Conservation (phyloP, 2,797 vertebrate genomes). For the Alca torda region DNA sequence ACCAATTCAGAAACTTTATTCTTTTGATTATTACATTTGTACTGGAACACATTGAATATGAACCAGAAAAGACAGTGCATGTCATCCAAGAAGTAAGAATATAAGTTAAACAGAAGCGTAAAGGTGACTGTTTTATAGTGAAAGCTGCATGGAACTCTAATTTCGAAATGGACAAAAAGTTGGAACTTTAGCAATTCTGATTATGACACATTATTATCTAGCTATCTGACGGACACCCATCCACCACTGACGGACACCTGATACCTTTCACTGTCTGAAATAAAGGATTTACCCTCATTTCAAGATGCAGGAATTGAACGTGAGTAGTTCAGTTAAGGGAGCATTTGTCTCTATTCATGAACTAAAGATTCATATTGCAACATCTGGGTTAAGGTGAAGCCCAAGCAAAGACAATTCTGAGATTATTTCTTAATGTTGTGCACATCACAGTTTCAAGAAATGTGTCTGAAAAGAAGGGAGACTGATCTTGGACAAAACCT, state of each 20-base stretch:
- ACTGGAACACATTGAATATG: neutral
- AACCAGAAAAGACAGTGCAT: neutral
- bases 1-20: neutral
- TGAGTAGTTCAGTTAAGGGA: neutral
- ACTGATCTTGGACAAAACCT: neutral
- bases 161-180: neutral
- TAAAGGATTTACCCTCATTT: neutral
- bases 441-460: neutral
- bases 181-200: neutral
- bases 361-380: neutral
- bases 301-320: neutral
- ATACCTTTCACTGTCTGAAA: neutral
- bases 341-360: neutral
- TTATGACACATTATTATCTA: neutral
- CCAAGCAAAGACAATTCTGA: neutral
- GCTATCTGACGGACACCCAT: neutral
- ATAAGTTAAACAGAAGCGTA: neutral
- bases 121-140: neutral
- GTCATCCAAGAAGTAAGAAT: neutral
- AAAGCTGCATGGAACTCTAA: neutral
- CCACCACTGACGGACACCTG: neutral
- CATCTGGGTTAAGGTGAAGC: neutral
- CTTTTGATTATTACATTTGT: neutral
- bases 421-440: neutral
- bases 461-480: neutral